Percentiles rank a stretch among this genome's conserved stretches.
phyloP scores from a whole-genome alignment of 2,888 invertebrate species.

The Synanthedon vespiformis region DNA sequence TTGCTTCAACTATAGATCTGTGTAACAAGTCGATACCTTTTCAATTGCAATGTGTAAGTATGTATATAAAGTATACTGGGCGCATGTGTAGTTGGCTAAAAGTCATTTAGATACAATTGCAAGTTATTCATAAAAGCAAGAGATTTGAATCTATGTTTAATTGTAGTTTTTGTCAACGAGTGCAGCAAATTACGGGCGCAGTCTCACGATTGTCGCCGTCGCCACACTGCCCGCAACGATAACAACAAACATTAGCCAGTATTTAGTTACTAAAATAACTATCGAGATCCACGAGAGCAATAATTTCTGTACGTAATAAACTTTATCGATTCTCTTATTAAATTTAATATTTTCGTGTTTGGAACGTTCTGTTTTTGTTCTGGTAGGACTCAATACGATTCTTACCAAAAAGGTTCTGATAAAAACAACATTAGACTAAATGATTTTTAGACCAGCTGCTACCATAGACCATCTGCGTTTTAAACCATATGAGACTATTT shows the following conservation, averaged over 20 bases:
- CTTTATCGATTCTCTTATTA: slow-evolving; percentile 64
- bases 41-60: too few species aligned
- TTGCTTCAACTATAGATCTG: too few species aligned
- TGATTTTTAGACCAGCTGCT: too few species aligned
- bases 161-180: neutral
- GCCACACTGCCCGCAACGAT: slow-evolving; percentile 26
- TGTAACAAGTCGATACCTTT: too few species aligned
- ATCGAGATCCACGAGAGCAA: slow-evolving; percentile 67
- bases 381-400: too few species aligned
- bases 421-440: too few species aligned
- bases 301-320: slow-evolving; percentile 58
- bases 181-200: slow-evolving; percentile 11
- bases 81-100: too few species aligned
- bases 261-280: slow-evolving; percentile 39
- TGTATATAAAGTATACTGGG: too few species aligned
- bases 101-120: neutral
- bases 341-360: slow-evolving; percentile 37
- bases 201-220: slow-evolving; percentile 59
- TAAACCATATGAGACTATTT: too few species aligned
- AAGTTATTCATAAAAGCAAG: neutral
- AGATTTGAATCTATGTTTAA: neutral
- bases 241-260: slow-evolving; percentile 40
- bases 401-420: too few species aligned
- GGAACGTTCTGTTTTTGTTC: too few species aligned
- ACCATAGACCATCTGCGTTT: too few species aligned